These are phyloP conservation scores for Tridacna gigas DNA, from an alignment of 2,888 invertebrate genomes.

Conservation along the genomic window DNA sequence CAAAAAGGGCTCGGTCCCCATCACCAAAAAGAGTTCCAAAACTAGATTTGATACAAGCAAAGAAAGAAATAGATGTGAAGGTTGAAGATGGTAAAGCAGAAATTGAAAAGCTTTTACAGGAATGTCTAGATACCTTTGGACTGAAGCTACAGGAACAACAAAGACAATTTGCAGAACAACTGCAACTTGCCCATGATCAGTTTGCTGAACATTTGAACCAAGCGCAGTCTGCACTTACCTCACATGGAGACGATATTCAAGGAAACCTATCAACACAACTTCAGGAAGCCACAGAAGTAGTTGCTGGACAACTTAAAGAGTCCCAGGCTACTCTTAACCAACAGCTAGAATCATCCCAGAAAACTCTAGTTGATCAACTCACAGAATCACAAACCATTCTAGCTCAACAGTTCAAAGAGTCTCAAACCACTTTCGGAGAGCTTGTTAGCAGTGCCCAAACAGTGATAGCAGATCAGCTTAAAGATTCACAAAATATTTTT, in stretches of 20 bases:
- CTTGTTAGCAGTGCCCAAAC: conserved; percentile 59
- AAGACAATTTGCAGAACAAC: conserved; percentile 56
- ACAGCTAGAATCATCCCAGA: conserved; percentile 50
- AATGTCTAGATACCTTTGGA: conserved; percentile 55
- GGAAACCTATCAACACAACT: conserved; percentile 46
- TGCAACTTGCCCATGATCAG: conserved; percentile 52
- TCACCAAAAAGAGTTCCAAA: conserved; percentile 49
- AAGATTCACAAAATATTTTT: conserved; percentile 59
- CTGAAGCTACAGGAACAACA: conserved; percentile 55
- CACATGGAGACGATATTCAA: conserved; percentile 50
- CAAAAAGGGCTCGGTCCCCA: conserved; percentile 50
- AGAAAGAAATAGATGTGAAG: conserved; percentile 54
- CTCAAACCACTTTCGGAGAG: conserved; percentile 60
- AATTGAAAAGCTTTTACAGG: conserved; percentile 52
- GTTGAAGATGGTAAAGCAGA: conserved; percentile 60
- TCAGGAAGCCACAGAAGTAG: conserved; percentile 34
- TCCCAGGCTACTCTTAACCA: conserved; percentile 53
- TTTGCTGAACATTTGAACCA: conserved; percentile 54
- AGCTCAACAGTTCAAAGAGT: conserved; percentile 53
- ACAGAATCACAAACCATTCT: conserved; percentile 52
- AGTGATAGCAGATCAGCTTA: conserved; percentile 54
- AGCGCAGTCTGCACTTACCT: conserved; percentile 46
- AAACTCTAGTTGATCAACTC: conserved; percentile 46
- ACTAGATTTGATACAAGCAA: conserved; percentile 46
- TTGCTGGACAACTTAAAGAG: conserved; percentile 48